A percentile compares a stretch with the other conserved stretches of the same genome.
phyloP scores from a whole-genome alignment of 2,888 invertebrate species.

The Arrhopalites spinosus region DNA sequence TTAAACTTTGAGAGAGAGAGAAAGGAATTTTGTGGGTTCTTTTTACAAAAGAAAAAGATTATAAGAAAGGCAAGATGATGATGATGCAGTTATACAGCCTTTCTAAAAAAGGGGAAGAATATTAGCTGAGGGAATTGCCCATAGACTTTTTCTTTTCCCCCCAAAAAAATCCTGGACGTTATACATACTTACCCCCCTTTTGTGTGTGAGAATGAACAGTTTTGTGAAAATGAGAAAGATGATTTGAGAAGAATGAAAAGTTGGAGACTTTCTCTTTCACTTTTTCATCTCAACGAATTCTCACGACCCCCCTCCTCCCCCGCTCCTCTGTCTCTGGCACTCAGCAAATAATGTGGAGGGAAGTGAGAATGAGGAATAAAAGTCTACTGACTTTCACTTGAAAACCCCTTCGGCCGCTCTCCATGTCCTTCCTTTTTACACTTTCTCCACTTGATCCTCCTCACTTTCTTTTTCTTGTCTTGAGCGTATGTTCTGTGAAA shows the following conservation, averaged over 20 bases:
- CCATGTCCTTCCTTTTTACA: not conserved
- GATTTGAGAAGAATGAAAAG: constrained; percentile 25
- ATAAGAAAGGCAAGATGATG: not conserved
- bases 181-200: not conserved
- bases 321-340: too few relatives aligned
- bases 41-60: not conserved
- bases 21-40: too few relatives aligned
- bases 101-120: not conserved
- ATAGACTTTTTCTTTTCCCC: not conserved
- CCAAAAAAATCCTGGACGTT: too few relatives aligned
- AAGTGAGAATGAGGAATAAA: too few relatives aligned
- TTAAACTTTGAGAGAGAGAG: too few relatives aligned
- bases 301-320: not conserved
- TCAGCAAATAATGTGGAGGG: not conserved
- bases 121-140: not conserved
- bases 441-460: too few relatives aligned
- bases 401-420: not conserved
- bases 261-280: constrained; percentile 6
- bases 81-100: not conserved
- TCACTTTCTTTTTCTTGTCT: too few relatives aligned
- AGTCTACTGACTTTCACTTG: too few relatives aligned
- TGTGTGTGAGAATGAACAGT: not conserved
- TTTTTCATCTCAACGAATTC: not conserved
- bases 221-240: constrained; percentile 24
- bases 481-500: too few relatives aligned